These are phyloP conservation scores for Aptenodytes forsteri DNA, from an alignment of 2,113 vertebrate species.

Conservation along the genomic window DNA sequence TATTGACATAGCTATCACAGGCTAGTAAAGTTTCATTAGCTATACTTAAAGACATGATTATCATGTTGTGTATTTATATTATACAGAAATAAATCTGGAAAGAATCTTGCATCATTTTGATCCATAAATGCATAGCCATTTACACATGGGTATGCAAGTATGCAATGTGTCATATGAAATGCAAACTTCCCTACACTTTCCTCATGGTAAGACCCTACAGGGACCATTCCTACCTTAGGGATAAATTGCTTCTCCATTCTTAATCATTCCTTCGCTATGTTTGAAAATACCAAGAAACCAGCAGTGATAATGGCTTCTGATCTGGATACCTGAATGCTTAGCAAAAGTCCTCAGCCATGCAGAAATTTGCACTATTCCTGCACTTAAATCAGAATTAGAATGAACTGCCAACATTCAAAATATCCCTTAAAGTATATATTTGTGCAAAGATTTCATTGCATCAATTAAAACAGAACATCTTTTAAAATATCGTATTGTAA, in stretches of 20 bases:
- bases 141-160: not conserved
- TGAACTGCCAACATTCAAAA: not conserved
- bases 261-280: not conserved
- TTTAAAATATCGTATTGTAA: not conserved
- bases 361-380: not conserved
- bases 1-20: slow-evolving; percentile 30
- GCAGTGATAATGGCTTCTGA: not conserved
- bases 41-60: slow-evolving; percentile 19
- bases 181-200: not conserved
- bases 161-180: fast-evolving
- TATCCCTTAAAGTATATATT: not conserved
- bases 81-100: slow-evolving; percentile 6
- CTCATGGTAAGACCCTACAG: not conserved
- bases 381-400: not conserved
- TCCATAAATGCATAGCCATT: not conserved
- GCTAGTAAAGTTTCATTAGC: slow-evolving; percentile 55
- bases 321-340: not conserved
- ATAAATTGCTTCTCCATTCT: not conserved
- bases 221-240: not conserved
- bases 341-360: not conserved
- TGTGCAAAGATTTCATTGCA: not conserved
- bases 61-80: not conserved
- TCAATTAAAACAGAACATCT: not conserved
- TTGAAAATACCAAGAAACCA: not conserved
- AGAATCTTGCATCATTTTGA: not conserved